These are phyloP conservation scores for Rhagologus leucostigma DNA, from an alignment of 2,113 vertebrate genomes.

Conservation along the genomic window DNA sequence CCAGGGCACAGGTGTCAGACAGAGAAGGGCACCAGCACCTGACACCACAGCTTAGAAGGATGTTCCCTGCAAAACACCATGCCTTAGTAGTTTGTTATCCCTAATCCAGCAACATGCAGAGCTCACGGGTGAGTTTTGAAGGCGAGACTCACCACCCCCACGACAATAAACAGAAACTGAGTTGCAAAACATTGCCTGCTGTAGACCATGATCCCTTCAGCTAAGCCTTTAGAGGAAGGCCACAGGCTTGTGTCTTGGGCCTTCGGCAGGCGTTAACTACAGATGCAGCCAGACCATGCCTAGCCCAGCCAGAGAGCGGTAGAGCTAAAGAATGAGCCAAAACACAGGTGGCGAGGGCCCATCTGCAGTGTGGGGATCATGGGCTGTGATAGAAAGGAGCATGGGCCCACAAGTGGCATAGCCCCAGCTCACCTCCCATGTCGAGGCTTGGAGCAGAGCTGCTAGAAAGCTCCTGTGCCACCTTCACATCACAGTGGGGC, in stretches of 20 bases:
- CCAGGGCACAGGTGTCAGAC: neutral
- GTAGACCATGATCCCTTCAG: neutral
- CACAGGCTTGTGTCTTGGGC: neutral
- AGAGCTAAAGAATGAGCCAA: neutral
- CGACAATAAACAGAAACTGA: neutral
- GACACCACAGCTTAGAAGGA: neutral
- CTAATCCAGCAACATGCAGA: neutral
- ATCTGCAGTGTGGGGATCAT: neutral
- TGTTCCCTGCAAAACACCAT: fast-evolving
- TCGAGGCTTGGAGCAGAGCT: neutral
- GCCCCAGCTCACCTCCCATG: fast-evolving
- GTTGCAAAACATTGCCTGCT: neutral
- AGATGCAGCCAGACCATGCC: neutral
- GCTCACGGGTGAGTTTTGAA: neutral
- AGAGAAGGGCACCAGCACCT: neutral
- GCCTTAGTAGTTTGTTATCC: neutral
- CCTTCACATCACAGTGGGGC: neutral
- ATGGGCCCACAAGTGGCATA: neutral
- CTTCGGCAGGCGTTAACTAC: neutral
- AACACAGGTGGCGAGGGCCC: fast-evolving
- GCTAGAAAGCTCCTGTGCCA: neutral
- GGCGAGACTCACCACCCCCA: neutral
- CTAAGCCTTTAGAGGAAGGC: neutral
- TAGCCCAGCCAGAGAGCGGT: neutral
- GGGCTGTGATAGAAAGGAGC: neutral